A percentile compares a stretch with the other conserved stretches of the same genome.
These are phyloP conservation scores for Cathartes aura DNA, from an alignment of 2,113 vertebrate genomes.

Conservation along the genomic window DNA sequence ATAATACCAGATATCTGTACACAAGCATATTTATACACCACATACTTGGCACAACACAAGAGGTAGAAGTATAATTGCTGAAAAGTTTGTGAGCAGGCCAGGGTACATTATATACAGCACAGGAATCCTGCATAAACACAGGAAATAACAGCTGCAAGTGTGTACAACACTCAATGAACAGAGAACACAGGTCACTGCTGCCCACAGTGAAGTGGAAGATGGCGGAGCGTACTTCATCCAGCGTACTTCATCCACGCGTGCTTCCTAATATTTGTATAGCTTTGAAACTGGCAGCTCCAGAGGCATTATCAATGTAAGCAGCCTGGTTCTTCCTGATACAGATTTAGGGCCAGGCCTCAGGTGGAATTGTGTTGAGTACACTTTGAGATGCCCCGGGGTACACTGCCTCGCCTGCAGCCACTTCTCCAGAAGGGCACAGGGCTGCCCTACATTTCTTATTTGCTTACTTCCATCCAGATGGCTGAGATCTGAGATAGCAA, in stretches of 20 bases:
- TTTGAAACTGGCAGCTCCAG: not conserved
- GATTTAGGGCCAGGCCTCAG: not conserved
- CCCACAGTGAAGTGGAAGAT: not conserved
- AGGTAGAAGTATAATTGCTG: not conserved
- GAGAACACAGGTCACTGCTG: not conserved
- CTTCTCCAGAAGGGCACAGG: not conserved
- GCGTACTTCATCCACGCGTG: fast-evolving
- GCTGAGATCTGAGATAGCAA: not conserved
- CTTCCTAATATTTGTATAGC: no score
- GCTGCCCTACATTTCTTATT: not conserved
- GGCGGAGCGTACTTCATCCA: not conserved
- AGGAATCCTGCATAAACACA: not conserved
- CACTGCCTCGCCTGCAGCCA: fast-evolving
- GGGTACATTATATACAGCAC: fast-evolving
- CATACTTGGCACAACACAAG: not conserved
- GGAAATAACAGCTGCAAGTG: not conserved
- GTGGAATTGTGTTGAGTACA: fast-evolving
- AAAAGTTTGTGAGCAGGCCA: not conserved
- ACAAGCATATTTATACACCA: not conserved
- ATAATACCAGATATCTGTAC: fast-evolving
- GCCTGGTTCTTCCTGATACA: fast-evolving
- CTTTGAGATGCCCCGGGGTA: not conserved
- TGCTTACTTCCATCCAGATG: not conserved
- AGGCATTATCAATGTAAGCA: not conserved
- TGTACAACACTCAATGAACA: fast-evolving